Percentiles rank a stretch among this genome's conserved stretches.
phyloP scores from a whole-genome alignment of 2,113 vertebrate species.

The Cyprinodon tularosa region DNA sequence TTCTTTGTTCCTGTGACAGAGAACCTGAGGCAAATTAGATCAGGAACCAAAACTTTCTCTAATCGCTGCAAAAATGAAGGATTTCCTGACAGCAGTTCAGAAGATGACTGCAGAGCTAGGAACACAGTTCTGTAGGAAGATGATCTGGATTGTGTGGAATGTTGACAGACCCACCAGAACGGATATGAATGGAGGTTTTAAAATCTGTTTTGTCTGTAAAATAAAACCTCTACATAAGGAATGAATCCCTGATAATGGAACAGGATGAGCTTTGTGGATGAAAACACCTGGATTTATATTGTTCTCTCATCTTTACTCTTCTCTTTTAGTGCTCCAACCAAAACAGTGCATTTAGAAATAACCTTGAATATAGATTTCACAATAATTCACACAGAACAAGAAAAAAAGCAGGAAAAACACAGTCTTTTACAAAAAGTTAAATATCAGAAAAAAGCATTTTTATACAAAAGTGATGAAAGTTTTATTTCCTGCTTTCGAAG shows the following conservation, averaged over 20 bases:
- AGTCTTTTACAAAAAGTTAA: slow-evolving; percentile 82
- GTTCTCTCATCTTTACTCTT: slow-evolving; percentile 57
- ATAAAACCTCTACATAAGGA: not conserved
- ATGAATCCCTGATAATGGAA: not conserved
- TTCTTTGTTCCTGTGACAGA: not conserved
- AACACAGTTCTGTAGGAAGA: too few relatives aligned
- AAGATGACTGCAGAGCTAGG: too few relatives aligned
- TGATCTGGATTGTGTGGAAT: too few relatives aligned
- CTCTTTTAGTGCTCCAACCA: slow-evolving; percentile 76
- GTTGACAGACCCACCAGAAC: too few relatives aligned
- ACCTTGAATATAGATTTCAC: slow-evolving; percentile 81
- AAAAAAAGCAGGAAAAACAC: slow-evolving; percentile 70
- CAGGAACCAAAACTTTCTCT: too few relatives aligned
- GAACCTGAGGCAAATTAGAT: not conserved
- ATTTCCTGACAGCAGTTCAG: not conserved
- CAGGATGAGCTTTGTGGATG: not conserved
- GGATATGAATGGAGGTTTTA: not conserved
- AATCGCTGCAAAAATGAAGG: too few relatives aligned
- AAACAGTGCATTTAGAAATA: slow-evolving; percentile 84
- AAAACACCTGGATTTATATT: slow-evolving; percentile 64
- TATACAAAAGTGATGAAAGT: slow-evolving; percentile 81
- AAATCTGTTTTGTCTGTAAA: not conserved
- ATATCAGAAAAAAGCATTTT: slow-evolving; percentile 75
- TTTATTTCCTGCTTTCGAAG: slow-evolving; percentile 72
- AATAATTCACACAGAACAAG: slow-evolving; percentile 79